Base-by-base conservation (phyloP, 2,113 vertebrate genomes). In the Perognathus longimembris region DNA sequence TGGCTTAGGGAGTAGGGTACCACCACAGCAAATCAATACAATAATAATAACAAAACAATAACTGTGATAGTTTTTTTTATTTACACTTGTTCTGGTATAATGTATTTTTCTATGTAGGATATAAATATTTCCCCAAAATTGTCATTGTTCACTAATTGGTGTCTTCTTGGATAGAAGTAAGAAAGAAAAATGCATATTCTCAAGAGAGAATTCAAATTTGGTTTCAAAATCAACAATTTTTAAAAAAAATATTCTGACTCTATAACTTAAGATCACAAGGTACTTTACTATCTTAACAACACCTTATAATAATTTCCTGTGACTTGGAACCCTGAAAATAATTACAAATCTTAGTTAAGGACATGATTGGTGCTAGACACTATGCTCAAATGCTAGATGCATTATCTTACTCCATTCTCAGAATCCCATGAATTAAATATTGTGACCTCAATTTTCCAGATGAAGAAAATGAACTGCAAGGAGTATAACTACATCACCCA, bases 401-500 rank as follows among this genome's bases (percentile, higher is more conserved):
- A 9, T 83, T 45, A n/a, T 20, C 50, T 67, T 79, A 75, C 61
- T 75, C 73, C 63, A 84, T 83, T 38, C 70, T 91, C 26, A 38
- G 15, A 81, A 40, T 91, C 3, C 5, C 85, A 32, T 88, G 38
- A 92, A 59, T 88, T 87, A 93, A 70, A 64, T 50, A 70, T 75
- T 28, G 1, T 87, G 36, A 77, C 69, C 61, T 84, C 26, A 22
- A 22, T 66, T 82, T 88, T 86, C 81, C 5, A 88, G 70, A 88
- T 36, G 78, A 92, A 88, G 66, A 54, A 85, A 90, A 57, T 83
- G 85, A 88, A 84, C 70, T 74, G 81, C 82, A 79, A 42, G 66
- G 50, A 70, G 9, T 87, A 73, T 75, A 81, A 77, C 36, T 50
- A 57, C 21, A 61, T 93, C 59, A 81, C 74, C 86, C 36, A 85